Evolutionary conservation across 2,888 invertebrate species (phyloP), one percentile per base, ranked within the genome.

Genomic region (Megastigmus dorsalis): DNA sequence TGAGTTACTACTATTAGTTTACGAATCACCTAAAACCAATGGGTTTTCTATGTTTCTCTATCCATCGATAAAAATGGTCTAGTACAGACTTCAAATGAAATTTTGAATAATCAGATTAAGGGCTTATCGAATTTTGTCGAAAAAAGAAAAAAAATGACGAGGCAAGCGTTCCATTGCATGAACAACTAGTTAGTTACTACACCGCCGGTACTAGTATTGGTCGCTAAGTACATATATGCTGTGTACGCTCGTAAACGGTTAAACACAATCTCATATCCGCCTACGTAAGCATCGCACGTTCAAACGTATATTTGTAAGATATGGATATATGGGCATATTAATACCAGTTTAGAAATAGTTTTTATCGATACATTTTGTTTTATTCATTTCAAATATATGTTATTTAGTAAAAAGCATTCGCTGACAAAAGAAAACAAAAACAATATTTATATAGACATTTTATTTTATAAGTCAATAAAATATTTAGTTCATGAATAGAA

Each of bases 121-220:
- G n/a, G n/a, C n/a, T n/a, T n/a, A n/a, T n/a, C n/a, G n/a, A n/a
- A n/a, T n/a, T n/a, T n/a, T n/a, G n/a, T n/a, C n/a, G n/a, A n/a
- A n/a, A 41, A 28, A 45, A 55, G 15, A n/a, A 33, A 65, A 36
- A 13, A 50, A 18, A 10, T 30, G 60, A 60, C 68, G 50, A 28
- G 41, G 20, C 20, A 20, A 68, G 23, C 36, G 20, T 48, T 68
- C 50, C 55, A n/a, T 45, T 55, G 55, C 55, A 67, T 36, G 30
- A 28, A 10, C 33, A 48, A 48, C 55, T 45, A 48, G 59, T 50
- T 59, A 28, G 1, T 18, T n/a, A n/a, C n/a, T n/a, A n/a, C n/a
- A n/a, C 26, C 18, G 43, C 18, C 26, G 13, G 41, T 28, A 15
- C 10, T 30, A 55, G 36, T 2, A 9, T 30, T 41, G 33, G n/a